Base-by-base conservation (phyloP, 2,113 vertebrate genomes). In the Noturus placidus region DNA sequence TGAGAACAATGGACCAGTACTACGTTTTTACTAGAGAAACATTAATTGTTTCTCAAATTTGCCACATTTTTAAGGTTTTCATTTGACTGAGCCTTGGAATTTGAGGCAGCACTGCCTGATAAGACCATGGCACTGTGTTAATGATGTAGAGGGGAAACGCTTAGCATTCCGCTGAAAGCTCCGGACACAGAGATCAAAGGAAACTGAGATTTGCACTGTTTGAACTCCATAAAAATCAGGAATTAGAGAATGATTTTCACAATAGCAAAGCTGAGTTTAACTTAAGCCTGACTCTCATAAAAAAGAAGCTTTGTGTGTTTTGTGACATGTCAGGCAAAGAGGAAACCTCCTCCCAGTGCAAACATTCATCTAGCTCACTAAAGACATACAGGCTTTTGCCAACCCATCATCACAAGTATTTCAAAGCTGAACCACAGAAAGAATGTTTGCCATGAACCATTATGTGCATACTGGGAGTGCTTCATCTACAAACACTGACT, bases 271-370 rank as follows among this genome's bases (percentile, higher is more conserved):
- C 25, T 35, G 27, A 5, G 30, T 33, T 15, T 33, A 65, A 57
- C 27, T 54, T 5, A 83, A 52, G 33, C 33, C 61, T 54, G 30
- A 30, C 25, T 22, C n/a, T 3, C 69, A 77, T 3, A 8, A 20
- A 46, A 76, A 15, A 27, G n/a, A 22, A 17, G 0, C 65, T 79
- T 35, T 89, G 78, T 67, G 79, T 86, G 78, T 19, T 86, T 30
- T 76, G 83, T 83, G 33, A 87, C 42, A 59, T 59, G 22, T 78
- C 50, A 82, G 35, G 38, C 57, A 35, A 83, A 88, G 25, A 56
- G 69, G 78, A 87, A 27, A 69, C 83, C 85, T 88, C 88, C 88
- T 89, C 88, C 90, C 86, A 88, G 56, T 67, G 70, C 61, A 89
- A 91, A 91, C 80, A 91, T 65, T 50, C 54, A 54, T 30, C 63